Base-by-base conservation (phyloP, 2,113 vertebrate species). In the Phyllostomus hastatus region DNA sequence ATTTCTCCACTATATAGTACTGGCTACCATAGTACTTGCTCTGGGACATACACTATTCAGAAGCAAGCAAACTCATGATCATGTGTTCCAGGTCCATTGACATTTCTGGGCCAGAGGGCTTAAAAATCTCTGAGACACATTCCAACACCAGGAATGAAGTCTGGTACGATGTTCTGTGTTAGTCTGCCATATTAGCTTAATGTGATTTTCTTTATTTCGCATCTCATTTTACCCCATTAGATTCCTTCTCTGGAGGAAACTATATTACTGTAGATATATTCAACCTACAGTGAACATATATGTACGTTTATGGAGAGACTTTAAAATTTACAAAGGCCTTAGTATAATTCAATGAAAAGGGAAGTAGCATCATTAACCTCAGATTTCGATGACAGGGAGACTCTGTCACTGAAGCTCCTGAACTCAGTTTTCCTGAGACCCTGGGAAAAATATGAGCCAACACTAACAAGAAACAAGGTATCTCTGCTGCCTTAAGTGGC, bases 291-390 rank as follows among this genome's bases (percentile, higher is more conserved):
- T 66, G 14, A 73, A 7, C 4, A 24, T 10, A 64, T 24, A 82
- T 10, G 1, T 41, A 33, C 2, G 54, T 41, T 86, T 57, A 67
- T 35, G 48, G 41, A 61, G 24, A 73, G 4, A 61, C 4, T 3
- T 96, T 69, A 73, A 94, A 67, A 70, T 64, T 9, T 66, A 43
- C 20, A 94, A 92, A 64, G 24, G 1, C 28, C 10, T 96, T 79
- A 10, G 26, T 33, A 38, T 19, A 79, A 76, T 19, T 73, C 33
- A 31, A 33, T 52, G 41, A 43, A 46, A 52, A 82, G 4, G 43
- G 16, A 52, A 85, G 7, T 28, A 14, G 38, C 10, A n/a, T 64
- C 33, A 57, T 26, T 33, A 84, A 75, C 31, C 26, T 93, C 17
- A 69, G 35, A 82, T 2, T 2, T 35, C 38, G 24, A n/a, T 26